Evolutionary conservation across 2,113 vertebrate species (phyloP), one percentile per base, ranked within the genome.

Genomic region (Macrotis lagotis): DNA sequence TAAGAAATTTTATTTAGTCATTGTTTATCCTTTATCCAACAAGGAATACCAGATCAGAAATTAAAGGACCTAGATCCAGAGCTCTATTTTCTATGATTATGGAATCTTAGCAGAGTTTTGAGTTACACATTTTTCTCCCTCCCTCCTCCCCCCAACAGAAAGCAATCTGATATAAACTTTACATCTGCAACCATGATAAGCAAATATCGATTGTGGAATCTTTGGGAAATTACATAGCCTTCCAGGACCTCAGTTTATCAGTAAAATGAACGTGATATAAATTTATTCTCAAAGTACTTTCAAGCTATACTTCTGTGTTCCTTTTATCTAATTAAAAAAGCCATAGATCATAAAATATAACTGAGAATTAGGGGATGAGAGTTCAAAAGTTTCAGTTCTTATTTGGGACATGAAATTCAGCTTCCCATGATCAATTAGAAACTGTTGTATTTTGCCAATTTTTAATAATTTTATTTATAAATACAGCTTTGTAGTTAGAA

Each of bases 1-100:
- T 94, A 92, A 92, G 94, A 51, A 95, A 93, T 91, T 92, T 92
- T 19, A 51, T 91, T 93, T 19, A 2, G 47, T 66, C 94, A 89
- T 91, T 55, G 48, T 24, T 92, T 97, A 91, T 89, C 12, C 25
- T 6, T 93, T 92, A 92, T 37, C 22, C 66, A 95, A 44, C 53
- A 90, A 16, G 28, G 90, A 92, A 16, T 0, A 83, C 19, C 44
- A 2, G n/a, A 83, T 83, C 22, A 83, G 37, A 83, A 83, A 83
- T 83, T 19, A 44, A 44, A 83, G 66, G 66, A 44, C 66, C 19
- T 83, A 44, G 59, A 16, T 83, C 66, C 66, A 83, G 66, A 83
- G 1, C 16, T 83, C n/a, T 44, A 8, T 7, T 83, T 44, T 44
- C 19, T 19, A 83, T 24, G 19, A 44, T 19, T 83, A n/a, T 83